Percentiles rank a stretch among this genome's conserved stretches.
phyloP scores from a whole-genome alignment of 1,140 invertebrate species.

The Gonioctena quinquepunctata region DNA sequence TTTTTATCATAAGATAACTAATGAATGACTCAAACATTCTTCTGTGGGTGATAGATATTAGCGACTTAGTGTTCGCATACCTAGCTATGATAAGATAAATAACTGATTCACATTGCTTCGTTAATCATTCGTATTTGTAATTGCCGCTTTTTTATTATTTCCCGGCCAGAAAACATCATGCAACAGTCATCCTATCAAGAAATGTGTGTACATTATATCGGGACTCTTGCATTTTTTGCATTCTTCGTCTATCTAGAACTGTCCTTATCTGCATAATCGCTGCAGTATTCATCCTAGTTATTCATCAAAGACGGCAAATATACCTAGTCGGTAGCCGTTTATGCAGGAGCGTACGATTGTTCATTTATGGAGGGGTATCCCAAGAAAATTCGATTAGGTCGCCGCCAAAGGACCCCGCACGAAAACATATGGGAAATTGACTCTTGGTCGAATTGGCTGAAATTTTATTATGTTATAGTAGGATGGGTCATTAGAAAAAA shows the following conservation, averaged over 20 bases:
- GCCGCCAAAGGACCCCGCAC: no score
- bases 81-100: background rate
- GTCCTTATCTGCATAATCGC: background rate
- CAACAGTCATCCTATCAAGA: background rate
- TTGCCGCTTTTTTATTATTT: background rate
- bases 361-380: no score
- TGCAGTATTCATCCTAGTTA: background rate
- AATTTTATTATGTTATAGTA: no score
- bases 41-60: no score
- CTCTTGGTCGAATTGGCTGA: no score
- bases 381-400: no score
- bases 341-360: background rate
- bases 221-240: background rate
- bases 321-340: background rate
- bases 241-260: background rate
- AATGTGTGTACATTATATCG: background rate
- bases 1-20: no score
- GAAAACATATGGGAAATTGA: no score
- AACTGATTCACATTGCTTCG: background rate
- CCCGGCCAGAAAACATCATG: no score
- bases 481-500: no score
- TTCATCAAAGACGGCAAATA: background rate
- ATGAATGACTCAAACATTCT: no score
- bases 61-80: no score
- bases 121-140: background rate